These are phyloP conservation scores for Harpalus rubripes DNA, from an alignment of 2,888 invertebrate genomes.

Conservation along the genomic window DNA sequence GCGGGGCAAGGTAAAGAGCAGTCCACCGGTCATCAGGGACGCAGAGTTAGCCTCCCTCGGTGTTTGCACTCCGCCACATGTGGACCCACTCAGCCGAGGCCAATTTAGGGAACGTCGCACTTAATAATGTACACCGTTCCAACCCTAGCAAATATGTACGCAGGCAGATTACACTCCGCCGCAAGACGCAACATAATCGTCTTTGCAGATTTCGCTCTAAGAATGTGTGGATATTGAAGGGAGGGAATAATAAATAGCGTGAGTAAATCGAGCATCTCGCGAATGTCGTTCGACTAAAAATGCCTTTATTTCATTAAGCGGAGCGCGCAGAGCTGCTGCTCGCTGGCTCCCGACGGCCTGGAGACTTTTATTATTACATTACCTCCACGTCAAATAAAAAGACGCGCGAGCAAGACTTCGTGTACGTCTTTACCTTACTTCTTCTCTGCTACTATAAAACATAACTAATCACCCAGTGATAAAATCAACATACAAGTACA, in stretches of 20 bases:
- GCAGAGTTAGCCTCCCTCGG: conserved; percentile 7
- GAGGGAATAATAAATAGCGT: conserved; percentile 53
- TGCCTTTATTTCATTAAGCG: conserved; percentile 62
- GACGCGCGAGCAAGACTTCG: conserved; percentile 14
- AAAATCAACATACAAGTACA: too few species aligned
- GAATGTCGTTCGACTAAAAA: conserved; percentile 59
- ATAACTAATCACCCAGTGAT: neutral
- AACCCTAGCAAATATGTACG: conserved; percentile 46
- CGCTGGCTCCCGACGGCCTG: conserved; percentile 33
- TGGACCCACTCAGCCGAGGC: conserved; percentile 52
- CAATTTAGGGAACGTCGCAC: conserved; percentile 49
- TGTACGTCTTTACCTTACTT: neutral
- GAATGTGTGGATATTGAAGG: conserved; percentile 2
- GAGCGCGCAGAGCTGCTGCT: conserved; percentile 28
- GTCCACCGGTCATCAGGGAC: neutral
- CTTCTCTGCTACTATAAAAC: neutral
- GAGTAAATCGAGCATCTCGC: conserved; percentile 60
- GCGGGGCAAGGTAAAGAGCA: neutral
- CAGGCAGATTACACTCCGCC: conserved; percentile 47
- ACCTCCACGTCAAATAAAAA: conserved; percentile 61
- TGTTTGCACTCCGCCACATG: conserved; percentile 53
- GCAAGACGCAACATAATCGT: conserved; percentile 54
- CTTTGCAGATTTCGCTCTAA: conserved; percentile 43
- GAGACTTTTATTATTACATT: conserved; percentile 64
- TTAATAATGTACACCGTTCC: conserved; percentile 42